Evolutionary conservation across 1,140 invertebrate species (phyloP), one percentile per base, ranked within the genome.

Genomic region (Drosophila micromelanica): DNA sequence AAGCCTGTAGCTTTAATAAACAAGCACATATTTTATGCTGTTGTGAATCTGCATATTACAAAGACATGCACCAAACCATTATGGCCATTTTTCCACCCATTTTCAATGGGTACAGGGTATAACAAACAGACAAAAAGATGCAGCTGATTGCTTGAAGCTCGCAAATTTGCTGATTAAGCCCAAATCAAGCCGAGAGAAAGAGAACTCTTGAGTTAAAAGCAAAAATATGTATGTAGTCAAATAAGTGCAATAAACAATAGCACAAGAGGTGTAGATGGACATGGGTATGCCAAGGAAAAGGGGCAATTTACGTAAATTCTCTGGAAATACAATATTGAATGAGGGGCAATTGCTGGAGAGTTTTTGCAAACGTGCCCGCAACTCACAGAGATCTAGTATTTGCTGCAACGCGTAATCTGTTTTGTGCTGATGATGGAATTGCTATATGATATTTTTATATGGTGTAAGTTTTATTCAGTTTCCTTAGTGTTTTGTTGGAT

Each of bases 151-250:
- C 23, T 9, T 55, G 45, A 32, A n/a, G 37, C 12, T 3, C 9
- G 23, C 27, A 51, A 65, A 52, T 52, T 57, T 30, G 69, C 69
- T 72, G 69, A 72, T 72, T 65, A 52, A 59, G 69, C 13, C 27
- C 35, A 46, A 62, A n/a, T 56, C 52, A 27, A 37, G 7, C 12
- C 9, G 32, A 30, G 20, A 48, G 40, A 61, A 35, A 37, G 23
- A 7, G 12, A 68, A 59, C 55, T 37, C 17, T 48, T 52, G 15
- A 52, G 48, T 51, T 15, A 12, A 49, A 60, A 52, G 48, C 35
- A 13, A 52, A 27, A 11, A 8, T 27, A 45, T 15, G 15, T 30
- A 9, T 49, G 30, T 49, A 35, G 27, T 11, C 27, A 45, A 45
- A 5, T n/a, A 30, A 49, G 32, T 35, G 8, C 7, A 35, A 35